Evolutionary conservation across 2,888 invertebrate genomes (phyloP).

Genomic region (Minunthozetes semirufus): DNA sequence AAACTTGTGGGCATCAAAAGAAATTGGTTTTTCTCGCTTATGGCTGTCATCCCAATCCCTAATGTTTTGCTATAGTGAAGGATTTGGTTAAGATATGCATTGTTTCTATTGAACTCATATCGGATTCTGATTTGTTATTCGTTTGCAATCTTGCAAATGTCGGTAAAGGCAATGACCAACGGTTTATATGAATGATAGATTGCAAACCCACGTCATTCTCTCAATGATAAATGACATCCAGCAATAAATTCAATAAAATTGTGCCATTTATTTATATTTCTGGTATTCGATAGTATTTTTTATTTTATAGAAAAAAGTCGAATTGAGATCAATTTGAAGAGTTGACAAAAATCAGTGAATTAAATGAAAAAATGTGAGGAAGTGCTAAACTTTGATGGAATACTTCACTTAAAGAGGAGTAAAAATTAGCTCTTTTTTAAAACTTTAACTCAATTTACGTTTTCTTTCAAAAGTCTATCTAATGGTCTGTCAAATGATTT

Average conservation of each 20-base stretch:
- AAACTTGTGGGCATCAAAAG: no score
- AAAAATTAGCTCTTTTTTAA: not conserved
- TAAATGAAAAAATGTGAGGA: no score
- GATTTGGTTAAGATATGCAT: no score
- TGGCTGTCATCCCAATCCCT: not conserved
- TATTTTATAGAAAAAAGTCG: no score
- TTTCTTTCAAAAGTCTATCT: no score
- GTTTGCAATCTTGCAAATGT: conserved; percentile 22
- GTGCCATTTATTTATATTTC: not conserved
- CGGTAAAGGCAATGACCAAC: not conserved
- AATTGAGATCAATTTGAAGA: no score
- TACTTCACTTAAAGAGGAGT: no score
- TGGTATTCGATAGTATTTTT: not conserved
- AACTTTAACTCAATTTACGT: not conserved
- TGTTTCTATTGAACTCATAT: not conserved
- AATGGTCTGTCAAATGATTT: not conserved
- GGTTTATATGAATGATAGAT: conserved; percentile 24
- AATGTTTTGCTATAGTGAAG: not conserved
- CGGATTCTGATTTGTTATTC: conserved; percentile 27
- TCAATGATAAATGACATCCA: conserved; percentile 25
- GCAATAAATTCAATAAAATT: conserved; percentile 27
- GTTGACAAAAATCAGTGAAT: no score
- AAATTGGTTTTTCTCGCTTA: not conserved
- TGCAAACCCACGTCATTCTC: conserved; percentile 12
- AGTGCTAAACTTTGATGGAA: no score